Conservation (phyloP, 2,797 vertebrate genomes). For the Eremophila alpestris region DNA sequence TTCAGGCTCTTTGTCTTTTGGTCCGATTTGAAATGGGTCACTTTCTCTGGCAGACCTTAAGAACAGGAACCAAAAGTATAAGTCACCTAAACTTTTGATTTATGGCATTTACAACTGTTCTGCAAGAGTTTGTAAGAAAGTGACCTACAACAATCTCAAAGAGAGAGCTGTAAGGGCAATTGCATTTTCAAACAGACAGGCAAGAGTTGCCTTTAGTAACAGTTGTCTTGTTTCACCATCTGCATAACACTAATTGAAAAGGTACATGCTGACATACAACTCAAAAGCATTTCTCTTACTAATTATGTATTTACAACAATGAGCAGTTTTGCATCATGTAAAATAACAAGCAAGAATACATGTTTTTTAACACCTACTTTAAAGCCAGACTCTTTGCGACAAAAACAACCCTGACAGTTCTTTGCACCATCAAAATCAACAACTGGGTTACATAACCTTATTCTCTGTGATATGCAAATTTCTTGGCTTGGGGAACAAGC, state of each 20-base stretch:
- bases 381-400: background rate
- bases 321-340: background rate
- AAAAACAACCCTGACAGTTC: background rate
- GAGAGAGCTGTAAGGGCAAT: background rate
- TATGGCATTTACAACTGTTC: background rate
- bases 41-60: background rate
- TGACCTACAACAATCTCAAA: constrained; percentile 31
- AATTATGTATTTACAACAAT: background rate
- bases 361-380: background rate
- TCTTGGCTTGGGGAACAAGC: constrained; percentile 5
- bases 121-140: constrained; percentile 10
- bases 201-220: background rate
- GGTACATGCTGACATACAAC: background rate
- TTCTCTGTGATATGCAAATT: constrained; percentile 59
- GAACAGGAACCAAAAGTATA: background rate
- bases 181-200: background rate
- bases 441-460: constrained; percentile 44
- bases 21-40: background rate
- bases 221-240: background rate
- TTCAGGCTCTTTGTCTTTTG: background rate
- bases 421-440: background rate
- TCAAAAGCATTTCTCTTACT: background rate
- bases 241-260: background rate
- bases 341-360: background rate
- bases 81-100: constrained; percentile 17